Evolutionary conservation across 1,140 invertebrate species (phyloP), one percentile per base, ranked within the genome.

Genomic region (Danaus melanippus): DNA sequence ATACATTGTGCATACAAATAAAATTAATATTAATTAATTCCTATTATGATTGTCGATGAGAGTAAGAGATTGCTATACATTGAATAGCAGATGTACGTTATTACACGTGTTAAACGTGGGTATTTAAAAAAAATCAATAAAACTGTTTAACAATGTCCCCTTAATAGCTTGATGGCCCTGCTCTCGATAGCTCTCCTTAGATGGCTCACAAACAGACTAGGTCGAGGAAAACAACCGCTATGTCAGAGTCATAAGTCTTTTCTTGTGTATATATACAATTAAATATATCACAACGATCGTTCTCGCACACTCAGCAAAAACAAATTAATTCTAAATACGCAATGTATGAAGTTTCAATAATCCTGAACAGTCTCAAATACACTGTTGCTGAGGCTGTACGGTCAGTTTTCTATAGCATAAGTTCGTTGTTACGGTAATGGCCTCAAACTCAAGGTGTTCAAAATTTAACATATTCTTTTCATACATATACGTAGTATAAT

Each of bases 121-220:
- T 15, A 15, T 40, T 56, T 41, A 57, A 53, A 56, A 65, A 66
- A 66, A 64, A 65, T 67, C 45, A 61, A 74, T 68, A 68, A 69
- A 69, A 64, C 63, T 62, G 66, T 60, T 66, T 64, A 79, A 76
- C 68, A 76, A 74, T 82, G 67, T 76, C 71, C 65, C 73, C 74
- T 81, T 84, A 86, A 81, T 71, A 80, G 74, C 76, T 62, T 67
- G 78, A 64, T 81, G 83, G 79, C 83, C 83, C 74, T 84, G 83
- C 83, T 86, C 83, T 84, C 83, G 80, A 86, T 86, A 75, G 72
- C 68, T 81, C 77, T 85, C 79, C 80, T 79, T 85, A 85, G 82
- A 85, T 85, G 82, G 78, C 79, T 80, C 82, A 79, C 65, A 73
- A 73, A 69, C 70, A 85, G 79, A 85, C 78, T 85, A 85, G 82